A percentile compares a stretch with the other conserved stretches of the same genome.
Conservation (phyloP, 2,797 vertebrate species). For the Neomorphus geoffroyi region DNA sequence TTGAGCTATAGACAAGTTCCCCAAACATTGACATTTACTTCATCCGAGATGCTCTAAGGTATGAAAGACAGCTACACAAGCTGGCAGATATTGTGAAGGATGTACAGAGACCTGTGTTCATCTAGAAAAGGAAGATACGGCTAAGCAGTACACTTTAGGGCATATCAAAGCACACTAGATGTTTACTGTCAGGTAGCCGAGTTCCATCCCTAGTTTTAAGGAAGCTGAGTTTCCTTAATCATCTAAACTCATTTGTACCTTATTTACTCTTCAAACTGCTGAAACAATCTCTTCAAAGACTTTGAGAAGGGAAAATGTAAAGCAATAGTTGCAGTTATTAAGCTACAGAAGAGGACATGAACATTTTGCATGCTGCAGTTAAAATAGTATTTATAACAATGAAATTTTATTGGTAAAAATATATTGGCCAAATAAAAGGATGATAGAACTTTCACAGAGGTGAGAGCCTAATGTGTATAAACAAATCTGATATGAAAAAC, state of each 20-base stretch:
- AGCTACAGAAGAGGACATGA: neutral
- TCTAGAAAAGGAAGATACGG: neutral
- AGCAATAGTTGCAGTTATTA: neutral
- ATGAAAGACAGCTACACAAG: neutral
- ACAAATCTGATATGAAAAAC: constrained; percentile 16
- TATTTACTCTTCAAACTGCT: neutral
- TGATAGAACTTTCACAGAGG: neutral
- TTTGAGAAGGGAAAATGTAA: neutral
- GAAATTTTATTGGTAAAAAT: neutral
- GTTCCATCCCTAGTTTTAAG: neutral
- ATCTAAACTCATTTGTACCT: neutral
- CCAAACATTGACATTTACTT: neutral
- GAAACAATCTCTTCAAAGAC: neutral
- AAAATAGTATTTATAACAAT: neutral
- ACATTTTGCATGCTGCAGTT: neutral
- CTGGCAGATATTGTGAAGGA: neutral
- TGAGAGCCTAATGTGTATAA: neutral
- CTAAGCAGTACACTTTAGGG: neutral
- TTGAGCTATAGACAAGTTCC: neutral
- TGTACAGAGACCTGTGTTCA: neutral
- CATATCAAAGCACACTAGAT: neutral
- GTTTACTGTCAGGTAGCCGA: neutral
- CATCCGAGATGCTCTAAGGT: neutral
- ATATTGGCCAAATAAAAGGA: neutral
- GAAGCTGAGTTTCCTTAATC: neutral